phyloP scores from a whole-genome alignment of 1,140 invertebrate genomes.

The Drosophila willistoni region DNA sequence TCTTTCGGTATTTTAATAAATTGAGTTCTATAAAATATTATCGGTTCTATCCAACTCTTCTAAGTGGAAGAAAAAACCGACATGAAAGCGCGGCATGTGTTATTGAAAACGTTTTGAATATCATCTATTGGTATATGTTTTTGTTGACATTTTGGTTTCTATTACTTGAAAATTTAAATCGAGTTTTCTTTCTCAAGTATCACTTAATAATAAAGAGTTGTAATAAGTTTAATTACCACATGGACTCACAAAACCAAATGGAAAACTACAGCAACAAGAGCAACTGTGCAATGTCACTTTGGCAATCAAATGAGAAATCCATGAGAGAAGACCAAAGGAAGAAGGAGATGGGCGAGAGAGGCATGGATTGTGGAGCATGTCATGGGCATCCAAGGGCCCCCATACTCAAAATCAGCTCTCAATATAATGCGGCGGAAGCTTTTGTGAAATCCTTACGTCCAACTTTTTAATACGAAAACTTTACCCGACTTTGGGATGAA shows the following conservation, averaged over 20 bases:
- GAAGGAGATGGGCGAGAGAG: not conserved
- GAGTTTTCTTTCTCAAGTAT: not conserved
- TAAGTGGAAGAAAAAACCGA: no score
- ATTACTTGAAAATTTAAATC: not conserved
- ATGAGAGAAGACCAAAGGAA: slow-evolving; percentile 41
- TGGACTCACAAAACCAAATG: slow-evolving; percentile 41
- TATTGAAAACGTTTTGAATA: not conserved
- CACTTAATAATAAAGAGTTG: not conserved
- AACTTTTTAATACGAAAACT: slow-evolving; percentile 82
- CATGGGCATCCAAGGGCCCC: slow-evolving; percentile 22
- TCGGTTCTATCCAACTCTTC: no score
- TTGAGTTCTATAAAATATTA: no score
- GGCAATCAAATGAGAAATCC: slow-evolving; percentile 67
- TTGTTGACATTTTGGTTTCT: not conserved
- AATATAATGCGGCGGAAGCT: slow-evolving; percentile 79
- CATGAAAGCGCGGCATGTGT: no score
- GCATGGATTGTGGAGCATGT: not conserved
- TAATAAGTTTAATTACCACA: slow-evolving; percentile 70
- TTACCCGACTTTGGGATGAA: slow-evolving; percentile 68
- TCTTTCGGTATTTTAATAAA: no score
- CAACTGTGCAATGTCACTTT: slow-evolving; percentile 66
- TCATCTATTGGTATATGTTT: not conserved
- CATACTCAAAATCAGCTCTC: slow-evolving; percentile 73
- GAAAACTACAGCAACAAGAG: slow-evolving; percentile 34
- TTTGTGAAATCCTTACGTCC: slow-evolving; percentile 81